Conservation (phyloP, 1,140 invertebrate species). For the Caenorhabditis tropicalis region DNA sequence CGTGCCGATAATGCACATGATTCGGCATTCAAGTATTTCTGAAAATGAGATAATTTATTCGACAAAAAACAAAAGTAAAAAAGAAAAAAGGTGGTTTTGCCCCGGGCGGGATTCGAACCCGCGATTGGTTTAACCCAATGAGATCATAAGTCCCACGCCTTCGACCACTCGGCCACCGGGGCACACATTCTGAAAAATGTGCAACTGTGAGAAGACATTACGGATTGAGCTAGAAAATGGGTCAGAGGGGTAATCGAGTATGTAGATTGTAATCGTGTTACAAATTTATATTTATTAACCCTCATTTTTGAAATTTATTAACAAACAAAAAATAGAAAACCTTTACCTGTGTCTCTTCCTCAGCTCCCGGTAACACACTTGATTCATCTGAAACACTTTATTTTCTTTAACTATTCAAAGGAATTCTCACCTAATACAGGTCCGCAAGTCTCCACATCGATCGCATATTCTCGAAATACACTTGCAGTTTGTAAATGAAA, state of each 20-base stretch:
- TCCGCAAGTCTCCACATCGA: conserved; percentile 11
- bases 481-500: background rate
- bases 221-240: no score
- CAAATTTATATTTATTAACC: no score
- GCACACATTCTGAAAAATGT: background rate
- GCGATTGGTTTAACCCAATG: no score
- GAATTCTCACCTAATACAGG: background rate
- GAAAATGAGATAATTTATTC: background rate
- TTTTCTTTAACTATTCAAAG: no score
- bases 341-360: background rate
- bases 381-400: background rate
- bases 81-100: no score
- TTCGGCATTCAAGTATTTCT: background rate
- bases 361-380: background rate
- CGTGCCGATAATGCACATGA: no score
- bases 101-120: no score
- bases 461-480: conserved; percentile 8
- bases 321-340: background rate
- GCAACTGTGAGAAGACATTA: no score
- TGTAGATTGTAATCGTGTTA: no score
- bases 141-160: conserved; percentile 10
- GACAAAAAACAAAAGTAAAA: no score
- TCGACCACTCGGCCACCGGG: background rate
- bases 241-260: no score
- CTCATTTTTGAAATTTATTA: background rate